Evolutionary conservation across 2,113 vertebrate genomes (phyloP), one percentile per base, ranked within the genome.

Genomic region (Gorsachius goisagi): DNA sequence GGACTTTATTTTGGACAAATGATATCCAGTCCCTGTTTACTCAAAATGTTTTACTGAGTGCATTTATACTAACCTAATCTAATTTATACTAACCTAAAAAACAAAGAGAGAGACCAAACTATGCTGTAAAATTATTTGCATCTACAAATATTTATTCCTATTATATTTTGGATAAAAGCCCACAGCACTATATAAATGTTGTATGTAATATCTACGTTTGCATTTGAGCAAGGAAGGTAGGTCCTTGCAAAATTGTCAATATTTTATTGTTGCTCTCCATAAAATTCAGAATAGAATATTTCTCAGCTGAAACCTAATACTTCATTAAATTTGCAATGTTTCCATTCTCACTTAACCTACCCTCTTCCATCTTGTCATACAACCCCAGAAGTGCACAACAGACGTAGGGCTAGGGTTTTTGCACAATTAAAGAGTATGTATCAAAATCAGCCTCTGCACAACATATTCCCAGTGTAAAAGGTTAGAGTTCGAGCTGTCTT

Each of bases 281-380:
- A 96, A 95, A 94, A 97, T 95, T 97, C 90, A 97, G 89, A 97
- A 93, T 17, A 24, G 82, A 85, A 41, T 95, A 94, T 97, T 97
- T 97, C 59, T 93, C 56, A 80, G 75, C 62, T 93, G 96, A 97
- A 98, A 84, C 9, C 44, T 95, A 97, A 94, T 92, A 78, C 85
- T 97, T 98, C 85, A 97, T 97, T 98, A 97, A 96, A 96, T 96
- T 95, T 91, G 63, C 74, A 92, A 5, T 92, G 81, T 95, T 97
- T 96, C 76, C 18, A 3, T 85, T 96, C 89, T 89, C 60, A 76
- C n/a, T 53, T 96, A 95, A 79, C 73, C 90, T 94, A 77, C 79
- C 85, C 85, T 97, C 94, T 97, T 97, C 95, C 80, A 39, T 94
- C 95, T 97, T 96, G 69, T 93, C 37, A 20, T 76, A 66, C 77